Evolutionary conservation across 2,888 invertebrate genomes (phyloP).

Genomic region (Tricholauxania praeusta): DNA sequence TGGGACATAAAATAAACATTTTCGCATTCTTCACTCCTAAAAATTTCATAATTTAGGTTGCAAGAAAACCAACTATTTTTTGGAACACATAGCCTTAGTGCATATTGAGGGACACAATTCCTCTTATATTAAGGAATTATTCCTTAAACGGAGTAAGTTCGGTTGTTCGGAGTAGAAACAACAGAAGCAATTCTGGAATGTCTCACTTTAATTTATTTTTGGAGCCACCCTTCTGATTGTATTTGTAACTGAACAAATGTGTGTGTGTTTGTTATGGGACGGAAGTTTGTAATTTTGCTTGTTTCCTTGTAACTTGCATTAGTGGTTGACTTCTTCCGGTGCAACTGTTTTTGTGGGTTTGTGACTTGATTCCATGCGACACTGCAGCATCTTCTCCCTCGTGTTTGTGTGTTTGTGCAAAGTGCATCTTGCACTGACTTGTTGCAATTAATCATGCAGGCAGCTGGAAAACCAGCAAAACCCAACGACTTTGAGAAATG

Average conservation of each 20-base stretch:
- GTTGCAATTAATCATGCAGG: conserved; percentile 32
- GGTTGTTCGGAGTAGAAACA: too few species aligned
- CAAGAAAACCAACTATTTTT: too few species aligned
- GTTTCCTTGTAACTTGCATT: conserved; percentile 65
- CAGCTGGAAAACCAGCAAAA: neutral
- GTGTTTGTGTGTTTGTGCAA: conserved; percentile 26
- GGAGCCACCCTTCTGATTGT: neutral
- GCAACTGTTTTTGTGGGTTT: conserved; percentile 50
- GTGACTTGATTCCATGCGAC: conserved; percentile 4
- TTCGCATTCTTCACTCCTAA: too few species aligned
- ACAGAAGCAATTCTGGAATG: too few species aligned
- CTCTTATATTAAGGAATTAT: too few species aligned
- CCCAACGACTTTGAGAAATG: conserved; percentile 11
- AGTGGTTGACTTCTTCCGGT: conserved; percentile 66
- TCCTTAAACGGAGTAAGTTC: too few species aligned
- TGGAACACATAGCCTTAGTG: too few species aligned
- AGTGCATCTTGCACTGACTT: conserved; percentile 23
- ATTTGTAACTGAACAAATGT: neutral
- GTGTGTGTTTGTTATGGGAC: conserved; percentile 41
- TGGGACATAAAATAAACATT: too few species aligned
- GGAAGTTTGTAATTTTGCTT: conserved; percentile 67
- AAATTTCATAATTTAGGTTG: too few species aligned
- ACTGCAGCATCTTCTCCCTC: conserved; percentile 12
- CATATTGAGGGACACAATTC: too few species aligned
- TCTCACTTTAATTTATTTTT: neutral